phyloP scores from a whole-genome alignment of 2,888 invertebrate genomes.

The Agrilus biguttatus region DNA sequence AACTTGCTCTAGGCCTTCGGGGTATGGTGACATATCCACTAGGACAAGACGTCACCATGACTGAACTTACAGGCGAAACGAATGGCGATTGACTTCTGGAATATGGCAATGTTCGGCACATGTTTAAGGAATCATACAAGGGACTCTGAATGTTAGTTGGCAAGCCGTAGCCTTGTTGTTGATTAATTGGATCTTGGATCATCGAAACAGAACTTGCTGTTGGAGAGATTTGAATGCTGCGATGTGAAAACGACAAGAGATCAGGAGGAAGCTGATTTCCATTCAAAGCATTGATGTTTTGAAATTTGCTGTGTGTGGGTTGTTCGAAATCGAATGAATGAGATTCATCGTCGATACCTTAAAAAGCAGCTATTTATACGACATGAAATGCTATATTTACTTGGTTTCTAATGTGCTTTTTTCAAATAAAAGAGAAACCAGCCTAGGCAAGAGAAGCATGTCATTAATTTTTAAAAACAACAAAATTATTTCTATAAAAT shows the following conservation, averaged over 20 bases:
- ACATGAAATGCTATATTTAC: no score
- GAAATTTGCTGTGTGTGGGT: conserved; percentile 36
- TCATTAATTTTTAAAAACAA: no score
- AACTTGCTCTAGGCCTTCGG: conserved; percentile 66
- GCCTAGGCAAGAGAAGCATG: no score
- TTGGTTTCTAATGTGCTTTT: no score
- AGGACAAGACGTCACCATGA: conserved; percentile 40
- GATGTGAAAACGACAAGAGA: conserved; percentile 61
- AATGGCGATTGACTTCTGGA: conserved; percentile 67
- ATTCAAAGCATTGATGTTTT: conserved; percentile 38
- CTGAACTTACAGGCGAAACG: conserved; percentile 48
- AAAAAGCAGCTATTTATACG: conserved; percentile 8
- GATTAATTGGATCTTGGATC: conserved; percentile 54
- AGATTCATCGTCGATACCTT: conserved; percentile 51
- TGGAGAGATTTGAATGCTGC: conserved; percentile 54
- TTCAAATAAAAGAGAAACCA: no score
- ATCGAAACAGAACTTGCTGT: conserved; percentile 73
- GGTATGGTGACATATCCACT: conserved; percentile 75
- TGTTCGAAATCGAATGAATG: conserved; percentile 52
- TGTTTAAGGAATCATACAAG: conserved; percentile 46
- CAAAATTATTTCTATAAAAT: no score
- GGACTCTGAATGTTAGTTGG: conserved; percentile 47
- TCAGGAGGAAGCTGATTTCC: conserved; percentile 64
- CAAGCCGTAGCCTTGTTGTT: conserved; percentile 32
- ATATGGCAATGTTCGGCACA: conserved; percentile 70